These are phyloP conservation scores for Ceraclea dissimilis DNA, from an alignment of 2,888 invertebrate genomes.

Conservation along the genomic window DNA sequence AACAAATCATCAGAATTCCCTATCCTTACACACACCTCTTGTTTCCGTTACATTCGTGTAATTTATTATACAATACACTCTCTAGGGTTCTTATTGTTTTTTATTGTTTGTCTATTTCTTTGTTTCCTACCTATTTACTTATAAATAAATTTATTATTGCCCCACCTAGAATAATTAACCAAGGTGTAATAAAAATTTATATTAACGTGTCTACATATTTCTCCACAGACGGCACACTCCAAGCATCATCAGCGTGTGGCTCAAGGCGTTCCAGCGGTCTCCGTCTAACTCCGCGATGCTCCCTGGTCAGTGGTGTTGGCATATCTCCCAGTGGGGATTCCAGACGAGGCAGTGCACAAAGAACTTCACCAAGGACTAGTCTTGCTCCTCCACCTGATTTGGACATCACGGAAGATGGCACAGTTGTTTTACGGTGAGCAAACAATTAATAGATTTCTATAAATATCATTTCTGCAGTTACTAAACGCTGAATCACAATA, in stretches of 20 bases:
- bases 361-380: conserved; percentile 43
- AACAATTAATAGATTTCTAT: neutral
- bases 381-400: conserved; percentile 37
- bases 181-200: too few relatives aligned
- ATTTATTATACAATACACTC: too few relatives aligned
- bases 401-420: conserved; percentile 45
- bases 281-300: conserved; percentile 42
- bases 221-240: conserved; percentile 18
- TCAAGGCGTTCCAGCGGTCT: conserved; percentile 29
- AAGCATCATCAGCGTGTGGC: conserved; percentile 17
- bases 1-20: too few relatives aligned
- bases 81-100: too few relatives aligned
- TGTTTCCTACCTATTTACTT: too few relatives aligned
- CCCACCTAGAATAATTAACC: too few relatives aligned
- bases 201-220: neutral
- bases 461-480: too few relatives aligned
- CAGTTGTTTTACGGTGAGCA: conserved; percentile 52
- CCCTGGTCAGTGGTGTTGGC: conserved; percentile 39
- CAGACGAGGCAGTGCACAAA: conserved; percentile 43
- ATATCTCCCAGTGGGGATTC: conserved; percentile 35
- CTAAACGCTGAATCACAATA: too few relatives aligned
- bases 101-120: too few relatives aligned
- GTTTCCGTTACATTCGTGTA: too few relatives aligned
- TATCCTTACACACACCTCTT: too few relatives aligned
- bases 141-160: too few relatives aligned